Conservation (phyloP, 2,113 vertebrate genomes). For the Orthochromis indermauri region DNA sequence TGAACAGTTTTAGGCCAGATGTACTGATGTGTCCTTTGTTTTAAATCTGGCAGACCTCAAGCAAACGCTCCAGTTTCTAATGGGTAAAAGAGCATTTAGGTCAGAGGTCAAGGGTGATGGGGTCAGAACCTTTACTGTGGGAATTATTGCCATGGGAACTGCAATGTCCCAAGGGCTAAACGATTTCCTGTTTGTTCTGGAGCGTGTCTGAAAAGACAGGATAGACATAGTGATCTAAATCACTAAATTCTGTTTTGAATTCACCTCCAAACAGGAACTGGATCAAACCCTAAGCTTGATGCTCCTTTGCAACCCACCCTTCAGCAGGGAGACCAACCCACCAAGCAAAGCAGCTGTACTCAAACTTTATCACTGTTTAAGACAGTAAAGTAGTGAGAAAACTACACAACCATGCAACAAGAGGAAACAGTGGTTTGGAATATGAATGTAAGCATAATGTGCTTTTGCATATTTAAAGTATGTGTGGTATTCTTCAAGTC, state of each 20-base stretch:
- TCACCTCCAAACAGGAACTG: neutral
- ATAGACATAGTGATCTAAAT: neutral
- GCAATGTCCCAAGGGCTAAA: neutral
- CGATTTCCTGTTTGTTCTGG: slow-evolving; percentile 9
- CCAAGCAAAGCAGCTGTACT: neutral
- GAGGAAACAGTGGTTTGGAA: neutral
- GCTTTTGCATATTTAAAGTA: neutral
- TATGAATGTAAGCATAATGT: neutral
- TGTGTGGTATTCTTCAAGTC: neutral
- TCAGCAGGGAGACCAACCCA: neutral
- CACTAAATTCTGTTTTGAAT: neutral
- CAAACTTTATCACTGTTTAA: neutral
- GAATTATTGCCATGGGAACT: neutral
- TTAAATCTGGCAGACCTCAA: neutral
- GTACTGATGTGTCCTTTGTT: neutral
- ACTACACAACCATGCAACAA: neutral
- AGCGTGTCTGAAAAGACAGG: neutral
- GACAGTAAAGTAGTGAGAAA: neutral
- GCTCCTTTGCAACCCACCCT: neutral
- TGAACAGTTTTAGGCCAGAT: neutral
- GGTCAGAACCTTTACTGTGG: neutral
- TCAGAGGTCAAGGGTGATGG: slow-evolving; percentile 32
- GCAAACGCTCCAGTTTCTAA: neutral
- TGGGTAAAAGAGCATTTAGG: neutral
- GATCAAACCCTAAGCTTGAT: neutral